Evolutionary conservation across 2,113 vertebrate genomes (phyloP).

Genomic region (Rhabdomys dilectus): DNA sequence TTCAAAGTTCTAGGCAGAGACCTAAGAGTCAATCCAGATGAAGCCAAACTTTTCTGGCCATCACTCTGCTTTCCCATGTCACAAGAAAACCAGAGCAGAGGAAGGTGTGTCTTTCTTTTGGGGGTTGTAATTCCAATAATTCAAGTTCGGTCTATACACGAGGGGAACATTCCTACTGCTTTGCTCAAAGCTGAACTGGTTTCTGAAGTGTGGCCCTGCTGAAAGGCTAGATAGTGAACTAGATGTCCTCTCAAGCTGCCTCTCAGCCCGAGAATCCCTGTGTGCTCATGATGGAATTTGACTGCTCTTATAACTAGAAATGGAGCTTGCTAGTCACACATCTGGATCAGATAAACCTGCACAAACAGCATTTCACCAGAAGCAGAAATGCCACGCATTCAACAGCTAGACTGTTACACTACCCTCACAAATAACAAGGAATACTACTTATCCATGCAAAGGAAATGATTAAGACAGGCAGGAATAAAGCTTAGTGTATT

Average conservation of each 20-base stretch:
- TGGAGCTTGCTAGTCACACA: constrained; percentile 80
- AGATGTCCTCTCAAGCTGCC: constrained; percentile 76
- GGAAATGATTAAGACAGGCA: constrained; percentile 1
- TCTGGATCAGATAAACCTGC: constrained; percentile 83
- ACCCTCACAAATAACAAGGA: constrained; percentile 75
- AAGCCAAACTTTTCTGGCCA: constrained; percentile 3
- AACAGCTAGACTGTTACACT: constrained; percentile 75
- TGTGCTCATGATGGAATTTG: constrained; percentile 82
- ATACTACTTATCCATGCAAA: constrained; percentile 76
- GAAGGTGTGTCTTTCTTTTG: neutral
- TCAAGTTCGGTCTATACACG: constrained; percentile 55
- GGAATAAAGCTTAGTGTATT: constrained; percentile 44
- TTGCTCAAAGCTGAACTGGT: constrained; percentile 59
- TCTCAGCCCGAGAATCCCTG: constrained; percentile 73
- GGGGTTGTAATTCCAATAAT: neutral
- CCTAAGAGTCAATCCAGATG: neutral
- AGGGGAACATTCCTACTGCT: constrained; percentile 54
- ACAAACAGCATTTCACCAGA: constrained; percentile 81
- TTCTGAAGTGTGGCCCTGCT: constrained; percentile 57
- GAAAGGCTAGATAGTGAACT: constrained; percentile 65
- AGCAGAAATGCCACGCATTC: constrained; percentile 76
- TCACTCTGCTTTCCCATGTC: constrained; percentile 41
- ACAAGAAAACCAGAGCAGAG: neutral
- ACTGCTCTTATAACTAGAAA: constrained; percentile 81
- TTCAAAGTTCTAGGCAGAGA: neutral